phyloP scores from a whole-genome alignment of 2,888 invertebrate genomes.

The Andrena hattorfiana region DNA sequence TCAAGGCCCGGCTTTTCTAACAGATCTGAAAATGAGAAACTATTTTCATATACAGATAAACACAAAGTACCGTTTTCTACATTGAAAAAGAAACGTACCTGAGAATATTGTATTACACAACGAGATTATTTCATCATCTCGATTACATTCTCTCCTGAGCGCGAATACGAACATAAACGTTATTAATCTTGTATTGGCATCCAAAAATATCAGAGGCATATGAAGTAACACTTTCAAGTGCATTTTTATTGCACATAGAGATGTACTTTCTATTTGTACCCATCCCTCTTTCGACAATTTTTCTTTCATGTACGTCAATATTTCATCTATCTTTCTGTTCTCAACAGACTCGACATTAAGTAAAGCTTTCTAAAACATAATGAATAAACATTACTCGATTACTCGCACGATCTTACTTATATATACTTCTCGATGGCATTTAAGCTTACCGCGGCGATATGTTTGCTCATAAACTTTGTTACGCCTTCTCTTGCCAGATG shows the following conservation, averaged over 20 bases:
- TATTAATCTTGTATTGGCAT: conserved; percentile 65
- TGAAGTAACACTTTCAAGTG: conserved; percentile 65
- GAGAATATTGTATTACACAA: conserved; percentile 70
- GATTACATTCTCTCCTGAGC: conserved; percentile 69
- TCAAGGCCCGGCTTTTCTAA: conserved; percentile 71
- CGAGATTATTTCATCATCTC: conserved; percentile 40
- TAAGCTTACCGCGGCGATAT: conserved; percentile 68
- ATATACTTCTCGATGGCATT: conserved; percentile 22
- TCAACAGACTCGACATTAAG: conserved; percentile 30
- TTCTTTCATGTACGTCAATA: conserved; percentile 67
- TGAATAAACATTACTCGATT: conserved; percentile 14
- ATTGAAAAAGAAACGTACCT: conserved; percentile 65
- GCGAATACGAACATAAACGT: conserved; percentile 74
- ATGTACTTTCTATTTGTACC: conserved; percentile 51
- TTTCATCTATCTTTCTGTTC: conserved; percentile 46
- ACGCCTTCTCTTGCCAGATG: conserved; percentile 42
- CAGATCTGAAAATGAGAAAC: conserved; percentile 68
- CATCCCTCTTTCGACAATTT: conserved; percentile 67
- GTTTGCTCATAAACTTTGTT: conserved; percentile 65
- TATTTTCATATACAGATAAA: conserved; percentile 3
- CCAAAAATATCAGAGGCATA: conserved; percentile 73
- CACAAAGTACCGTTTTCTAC: background rate
- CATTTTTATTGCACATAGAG: conserved; percentile 45
- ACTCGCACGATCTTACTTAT: conserved; percentile 15
- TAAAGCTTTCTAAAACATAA: conserved; percentile 47